Conservation (phyloP, 2,797 vertebrate genomes). For the Melanotaenia nigrans region DNA sequence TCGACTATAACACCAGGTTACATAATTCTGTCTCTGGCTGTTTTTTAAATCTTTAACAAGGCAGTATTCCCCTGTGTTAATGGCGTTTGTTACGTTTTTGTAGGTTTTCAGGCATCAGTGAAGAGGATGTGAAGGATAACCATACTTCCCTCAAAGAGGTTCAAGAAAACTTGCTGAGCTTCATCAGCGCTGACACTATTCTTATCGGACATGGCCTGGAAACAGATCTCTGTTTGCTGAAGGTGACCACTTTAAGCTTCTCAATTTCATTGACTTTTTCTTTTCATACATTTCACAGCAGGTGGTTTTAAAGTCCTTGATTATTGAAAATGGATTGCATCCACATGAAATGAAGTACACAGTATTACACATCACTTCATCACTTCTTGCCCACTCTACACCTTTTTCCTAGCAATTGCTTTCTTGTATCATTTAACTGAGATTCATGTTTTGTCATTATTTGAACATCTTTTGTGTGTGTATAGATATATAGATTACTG, state of each 20-base stretch:
- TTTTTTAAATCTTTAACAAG: background rate
- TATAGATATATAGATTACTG: no score
- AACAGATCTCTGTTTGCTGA: slow-evolving; percentile 83
- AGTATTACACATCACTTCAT: no score
- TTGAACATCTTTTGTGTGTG: no score
- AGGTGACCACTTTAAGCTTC: slow-evolving; percentile 77
- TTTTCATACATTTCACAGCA: background rate
- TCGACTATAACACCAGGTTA: slow-evolving; percentile 87
- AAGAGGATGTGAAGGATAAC: slow-evolving; percentile 79
- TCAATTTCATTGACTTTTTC: background rate
- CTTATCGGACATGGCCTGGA: slow-evolving; percentile 86
- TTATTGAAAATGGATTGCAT: no score
- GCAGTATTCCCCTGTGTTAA: background rate
- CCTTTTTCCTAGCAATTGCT: no score
- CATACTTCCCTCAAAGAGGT: slow-evolving; percentile 77
- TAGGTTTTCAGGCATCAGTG: slow-evolving; percentile 86
- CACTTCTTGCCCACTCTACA: no score
- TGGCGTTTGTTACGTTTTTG: slow-evolving; percentile 14
- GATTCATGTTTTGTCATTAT: no score
- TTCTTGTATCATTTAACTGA: no score
- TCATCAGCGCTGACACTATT: slow-evolving; percentile 84
- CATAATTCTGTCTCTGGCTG: slow-evolving; percentile 45
- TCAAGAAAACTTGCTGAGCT: slow-evolving; percentile 81
- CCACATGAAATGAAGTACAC: no score
- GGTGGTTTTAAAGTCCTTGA: background rate